Base-by-base conservation (phyloP, 2,888 invertebrate species). In the Calliopum simillimum region DNA sequence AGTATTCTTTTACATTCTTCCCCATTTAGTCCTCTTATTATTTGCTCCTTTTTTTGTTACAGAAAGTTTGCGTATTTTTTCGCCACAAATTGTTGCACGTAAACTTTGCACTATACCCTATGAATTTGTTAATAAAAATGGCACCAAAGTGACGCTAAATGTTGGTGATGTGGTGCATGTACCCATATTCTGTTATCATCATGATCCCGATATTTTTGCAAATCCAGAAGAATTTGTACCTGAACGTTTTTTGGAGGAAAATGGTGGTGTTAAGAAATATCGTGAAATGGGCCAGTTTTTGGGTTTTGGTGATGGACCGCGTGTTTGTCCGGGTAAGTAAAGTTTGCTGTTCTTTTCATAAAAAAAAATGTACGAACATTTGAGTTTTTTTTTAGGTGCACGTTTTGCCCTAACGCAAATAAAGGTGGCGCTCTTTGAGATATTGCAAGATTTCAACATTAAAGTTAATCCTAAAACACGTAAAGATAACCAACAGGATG, bases 341-440 rank as follows among this genome's bases (percentile, higher is more conserved):
- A n/a, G 2, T 44, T n/a, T 16, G 2, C 13, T 19, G 12, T 33
- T 47, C 1, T 61, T 5, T 11, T 55, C n/a, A 1, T 14, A 16
- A 19, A 59, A 6, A 33, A 33, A 49, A 49, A 49, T 49, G 8
- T 49, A 16, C 12, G 1, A 62, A 21, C 46, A 16, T 46, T 16
- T 4, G 44, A 19, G 19, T 69, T 61, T 67, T 13, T 41, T n/a
- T 73, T 0, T 13, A 83, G 86, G 86, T 47, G 84, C 82, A 82
- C 81, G 80, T 16, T 87, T 86, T 76, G 86, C 84, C 4, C 3
- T 81, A 19, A 73, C 78, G 0, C 86, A 85, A 76, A 75, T 82
- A 0, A 86, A 86, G 74, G 79, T 81, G 1, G 84, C 82, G 2
- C 19, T 84, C 0, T 81, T 80, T n/a, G 81, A 82, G 68, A 71